These are phyloP conservation scores for Rhimphoctona megacephalus DNA, from an alignment of 2,888 invertebrate genomes.

Conservation along the genomic window DNA sequence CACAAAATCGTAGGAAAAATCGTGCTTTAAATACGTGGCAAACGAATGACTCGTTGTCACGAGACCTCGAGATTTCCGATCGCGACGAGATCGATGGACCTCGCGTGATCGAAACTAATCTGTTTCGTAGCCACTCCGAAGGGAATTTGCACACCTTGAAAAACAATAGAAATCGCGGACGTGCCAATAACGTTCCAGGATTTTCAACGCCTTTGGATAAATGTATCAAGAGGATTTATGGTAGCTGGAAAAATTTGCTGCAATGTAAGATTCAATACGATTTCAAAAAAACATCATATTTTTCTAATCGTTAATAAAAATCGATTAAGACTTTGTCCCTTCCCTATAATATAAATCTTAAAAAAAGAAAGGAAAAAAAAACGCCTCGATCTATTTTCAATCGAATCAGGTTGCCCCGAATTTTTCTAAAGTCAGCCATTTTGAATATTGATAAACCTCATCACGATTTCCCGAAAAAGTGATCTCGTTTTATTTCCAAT, in stretches of 20 bases:
- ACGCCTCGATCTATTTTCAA: neutral
- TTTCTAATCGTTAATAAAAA: neutral
- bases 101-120: conserved; percentile 76
- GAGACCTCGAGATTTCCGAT: conserved; percentile 85
- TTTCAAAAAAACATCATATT: neutral
- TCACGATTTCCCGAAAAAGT: neutral
- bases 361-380: neutral
- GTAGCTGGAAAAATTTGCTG: conserved; percentile 92
- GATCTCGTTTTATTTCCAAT: neutral
- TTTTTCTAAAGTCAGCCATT: neutral
- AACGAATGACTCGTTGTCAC: conserved; percentile 67
- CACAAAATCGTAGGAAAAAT: conserved; percentile 17
- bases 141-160: conserved; percentile 86
- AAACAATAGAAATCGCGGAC: conserved; percentile 65
- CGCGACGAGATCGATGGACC: conserved; percentile 60
- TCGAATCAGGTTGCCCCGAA: neutral
- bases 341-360: neutral
- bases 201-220: conserved; percentile 87
- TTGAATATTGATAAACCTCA: neutral
- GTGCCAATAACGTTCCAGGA: conserved; percentile 56
- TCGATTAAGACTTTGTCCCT: neutral
- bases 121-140: conserved; percentile 90
- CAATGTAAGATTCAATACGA: conserved; percentile 88
- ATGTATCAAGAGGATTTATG: conserved; percentile 91
- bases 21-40: neutral